Evolutionary conservation across 2,797 vertebrate species (phyloP).

Genomic region (Heteromormyrus szaboi): DNA sequence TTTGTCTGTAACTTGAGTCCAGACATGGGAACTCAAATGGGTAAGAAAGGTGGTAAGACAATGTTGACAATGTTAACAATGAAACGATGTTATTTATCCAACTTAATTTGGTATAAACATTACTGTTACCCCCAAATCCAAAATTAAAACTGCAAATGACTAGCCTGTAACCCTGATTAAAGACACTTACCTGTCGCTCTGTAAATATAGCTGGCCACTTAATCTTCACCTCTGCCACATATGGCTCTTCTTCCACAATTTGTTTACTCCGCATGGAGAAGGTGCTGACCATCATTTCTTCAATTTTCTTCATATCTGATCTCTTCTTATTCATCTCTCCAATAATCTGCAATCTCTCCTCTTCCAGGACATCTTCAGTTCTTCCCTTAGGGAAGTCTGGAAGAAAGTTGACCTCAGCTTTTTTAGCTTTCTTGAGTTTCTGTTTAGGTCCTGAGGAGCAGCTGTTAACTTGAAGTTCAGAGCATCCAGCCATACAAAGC

Average conservation of each 20-base stretch:
- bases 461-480: slow-evolving; percentile 21
- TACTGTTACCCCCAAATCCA: background rate
- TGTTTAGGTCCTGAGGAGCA: slow-evolving; percentile 2
- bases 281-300: background rate
- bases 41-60: background rate
- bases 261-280: background rate
- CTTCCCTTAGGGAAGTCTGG: slow-evolving; percentile 13
- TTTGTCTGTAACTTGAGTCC: background rate
- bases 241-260: background rate
- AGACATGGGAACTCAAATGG: background rate
- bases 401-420: slow-evolving; percentile 19
- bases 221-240: background rate
- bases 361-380: background rate
- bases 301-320: background rate
- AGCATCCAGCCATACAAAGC: slow-evolving; percentile 17
- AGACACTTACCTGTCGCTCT: background rate
- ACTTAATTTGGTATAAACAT: background rate
- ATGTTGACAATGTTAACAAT: background rate
- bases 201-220: background rate
- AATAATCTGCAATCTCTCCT: background rate
- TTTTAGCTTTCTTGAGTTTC: slow-evolving; percentile 12
- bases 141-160: background rate
- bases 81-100: background rate
- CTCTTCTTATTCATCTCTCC: background rate
- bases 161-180: background rate